Evolutionary conservation across 2,113 vertebrate species (phyloP).

Genomic region (Aegithalos caudatus): DNA sequence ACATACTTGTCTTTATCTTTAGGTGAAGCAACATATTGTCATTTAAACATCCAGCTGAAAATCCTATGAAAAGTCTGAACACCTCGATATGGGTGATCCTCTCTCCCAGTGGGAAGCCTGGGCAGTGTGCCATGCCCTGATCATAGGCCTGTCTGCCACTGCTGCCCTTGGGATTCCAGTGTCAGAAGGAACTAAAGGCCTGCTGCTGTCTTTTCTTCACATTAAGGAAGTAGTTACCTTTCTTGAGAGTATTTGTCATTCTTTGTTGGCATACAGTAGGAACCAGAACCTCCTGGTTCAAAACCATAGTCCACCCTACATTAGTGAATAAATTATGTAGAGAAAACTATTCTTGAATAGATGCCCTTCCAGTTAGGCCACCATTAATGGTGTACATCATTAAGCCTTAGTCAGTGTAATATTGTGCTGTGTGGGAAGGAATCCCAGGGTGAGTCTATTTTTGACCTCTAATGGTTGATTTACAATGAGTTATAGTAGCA

Average conservation of each 20-base stretch:
- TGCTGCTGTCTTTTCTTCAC: background rate
- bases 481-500: background rate
- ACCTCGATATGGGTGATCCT: background rate
- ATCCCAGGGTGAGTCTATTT: background rate
- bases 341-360: background rate
- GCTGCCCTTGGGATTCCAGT: background rate
- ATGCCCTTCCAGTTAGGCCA: background rate
- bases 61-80: background rate
- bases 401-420: background rate
- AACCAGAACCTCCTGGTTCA: background rate
- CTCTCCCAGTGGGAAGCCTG: accelerated
- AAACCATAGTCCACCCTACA: background rate
- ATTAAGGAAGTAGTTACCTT: background rate
- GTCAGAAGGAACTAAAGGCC: background rate
- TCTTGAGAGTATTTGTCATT: background rate
- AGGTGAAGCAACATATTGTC: background rate
- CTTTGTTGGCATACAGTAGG: background rate
- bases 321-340: background rate
- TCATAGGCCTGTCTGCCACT: background rate
- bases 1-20: background rate
- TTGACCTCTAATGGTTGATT: background rate
- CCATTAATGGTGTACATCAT: background rate
- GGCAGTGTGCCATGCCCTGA: background rate
- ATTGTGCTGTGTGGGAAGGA: background rate
- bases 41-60: background rate